Evolutionary conservation across 2,888 invertebrate species (phyloP), one percentile per base, ranked within the genome.

Genomic region (Coecobrya sp.): DNA sequence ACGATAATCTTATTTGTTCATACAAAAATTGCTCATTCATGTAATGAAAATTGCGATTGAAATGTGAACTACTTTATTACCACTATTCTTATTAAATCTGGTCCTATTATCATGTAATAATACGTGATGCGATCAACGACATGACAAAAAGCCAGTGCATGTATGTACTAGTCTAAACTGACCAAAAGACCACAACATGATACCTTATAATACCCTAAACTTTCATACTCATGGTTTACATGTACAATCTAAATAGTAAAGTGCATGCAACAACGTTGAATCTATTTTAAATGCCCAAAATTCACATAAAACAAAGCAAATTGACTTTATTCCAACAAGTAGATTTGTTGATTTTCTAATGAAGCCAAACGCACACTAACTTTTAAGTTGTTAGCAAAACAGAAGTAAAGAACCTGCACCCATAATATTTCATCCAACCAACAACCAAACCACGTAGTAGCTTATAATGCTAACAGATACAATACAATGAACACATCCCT

Each of bases 291-390:
- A 52, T 11, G 16, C 16, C 16, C 16, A 52, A 11, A 52, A 52
- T 52, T 52, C 16, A 52, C 52, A 52, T 52, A 5, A n/a, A n/a
- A n/a, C 55, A 16, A 55, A 55, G 55, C n/a, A n/a, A 55, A 4
- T 55, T n/a, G 5, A 55, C n/a, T 1, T 4, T 55, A n/a, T 55
- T 55, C 5, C 16, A 4, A 55, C n/a, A 55, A n/a, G n/a, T n/a
- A 19, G 55, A 55, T 1, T 55, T 55, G 55, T n/a, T 55, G 55
- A n/a, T 55, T 55, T 65, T 65, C 27, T 25, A 65, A 65, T 65
- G 62, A 65, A 19, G 25, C 19, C 19, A 19, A 1, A 22, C 10
- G 59, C 22, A 36, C 36, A n/a, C n/a, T n/a, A n/a, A n/a, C 36
- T 36, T 36, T 36, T 36, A 36, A 7, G 3, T 7, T 36, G 7